Conservation (phyloP, 2,888 invertebrate genomes). For the Agapetus fuscipes region DNA sequence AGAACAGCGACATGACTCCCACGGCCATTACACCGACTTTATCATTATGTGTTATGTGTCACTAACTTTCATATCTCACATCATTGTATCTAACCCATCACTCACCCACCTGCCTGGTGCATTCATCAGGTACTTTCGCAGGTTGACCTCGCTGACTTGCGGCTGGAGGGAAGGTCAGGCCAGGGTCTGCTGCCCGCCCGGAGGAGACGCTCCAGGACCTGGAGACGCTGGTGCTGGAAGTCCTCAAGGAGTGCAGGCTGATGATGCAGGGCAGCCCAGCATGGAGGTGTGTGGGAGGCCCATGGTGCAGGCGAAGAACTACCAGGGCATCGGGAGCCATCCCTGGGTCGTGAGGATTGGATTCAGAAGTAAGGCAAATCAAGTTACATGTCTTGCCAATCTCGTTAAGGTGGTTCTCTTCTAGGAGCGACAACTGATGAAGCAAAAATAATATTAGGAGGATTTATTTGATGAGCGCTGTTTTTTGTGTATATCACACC, state of each 20-base stretch:
- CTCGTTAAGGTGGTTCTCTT: background rate
- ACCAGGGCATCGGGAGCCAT: slow-evolving; percentile 59
- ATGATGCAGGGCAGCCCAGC: slow-evolving; percentile 28
- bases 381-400: background rate
- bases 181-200: slow-evolving; percentile 52
- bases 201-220: slow-evolving; percentile 31
- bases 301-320: slow-evolving; percentile 54
- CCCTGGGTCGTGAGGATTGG: slow-evolving; percentile 71
- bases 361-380: slow-evolving; percentile 56
- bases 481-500: no score
- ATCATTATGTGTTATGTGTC: no score
- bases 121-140: slow-evolving; percentile 38
- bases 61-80: no score
- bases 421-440: no score
- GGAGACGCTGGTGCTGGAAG: slow-evolving; percentile 5
- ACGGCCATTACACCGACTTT: no score
- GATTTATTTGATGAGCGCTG: no score
- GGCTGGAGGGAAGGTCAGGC: slow-evolving; percentile 48
- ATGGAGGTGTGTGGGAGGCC: slow-evolving; percentile 52
- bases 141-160: slow-evolving; percentile 49
- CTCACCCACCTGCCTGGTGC: background rate
- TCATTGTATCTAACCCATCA: background rate
- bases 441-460: no score
- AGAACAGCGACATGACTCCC: no score
- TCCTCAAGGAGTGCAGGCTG: slow-evolving; percentile 14